Conservation (phyloP, 1,140 invertebrate species). For the Nomia melanderi region DNA sequence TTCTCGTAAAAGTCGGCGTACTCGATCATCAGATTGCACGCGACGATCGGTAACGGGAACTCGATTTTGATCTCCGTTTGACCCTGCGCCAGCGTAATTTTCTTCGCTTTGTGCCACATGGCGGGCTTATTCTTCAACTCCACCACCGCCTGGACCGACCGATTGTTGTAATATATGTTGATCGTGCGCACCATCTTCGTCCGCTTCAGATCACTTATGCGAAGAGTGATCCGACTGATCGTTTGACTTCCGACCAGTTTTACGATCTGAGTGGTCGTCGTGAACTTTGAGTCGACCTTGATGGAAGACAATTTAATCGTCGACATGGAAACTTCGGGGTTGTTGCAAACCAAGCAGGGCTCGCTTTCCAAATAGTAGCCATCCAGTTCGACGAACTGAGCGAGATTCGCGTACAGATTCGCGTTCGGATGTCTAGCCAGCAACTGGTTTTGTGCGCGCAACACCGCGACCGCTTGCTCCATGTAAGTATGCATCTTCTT, state of each 20-base stretch:
- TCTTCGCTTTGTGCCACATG: conserved; percentile 98
- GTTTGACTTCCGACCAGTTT: conserved; percentile 97
- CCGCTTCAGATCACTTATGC: conserved; percentile 96
- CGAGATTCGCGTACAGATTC: conserved; percentile 94
- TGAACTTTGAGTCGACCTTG: conserved; percentile 98
- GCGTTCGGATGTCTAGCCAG: conserved; percentile 96
- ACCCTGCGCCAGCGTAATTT: conserved; percentile 91
- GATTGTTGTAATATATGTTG: conserved; percentile 98
- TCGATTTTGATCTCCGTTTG: conserved; percentile 98
- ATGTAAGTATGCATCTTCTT: conserved; percentile 88
- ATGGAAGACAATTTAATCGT: conserved; percentile 96
- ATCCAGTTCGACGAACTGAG: conserved; percentile 96
- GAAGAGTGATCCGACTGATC: conserved; percentile 95
- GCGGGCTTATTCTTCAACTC: conserved; percentile 97
- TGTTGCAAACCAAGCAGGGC: conserved; percentile 98
- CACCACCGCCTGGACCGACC: conserved; percentile 96
- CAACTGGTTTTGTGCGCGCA: conserved; percentile 93
- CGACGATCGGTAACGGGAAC: conserved; percentile 97
- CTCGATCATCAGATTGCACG: conserved; percentile 99
- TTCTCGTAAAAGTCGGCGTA: conserved; percentile 99
- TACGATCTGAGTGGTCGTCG: conserved; percentile 98
- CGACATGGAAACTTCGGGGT: conserved; percentile 95
- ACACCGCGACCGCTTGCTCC: conserved; percentile 91
- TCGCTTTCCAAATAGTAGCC: conserved; percentile 98
- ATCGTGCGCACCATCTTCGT: conserved; percentile 98